Base-by-base conservation (phyloP, 2,888 invertebrate genomes). In the Julus scanicus region DNA sequence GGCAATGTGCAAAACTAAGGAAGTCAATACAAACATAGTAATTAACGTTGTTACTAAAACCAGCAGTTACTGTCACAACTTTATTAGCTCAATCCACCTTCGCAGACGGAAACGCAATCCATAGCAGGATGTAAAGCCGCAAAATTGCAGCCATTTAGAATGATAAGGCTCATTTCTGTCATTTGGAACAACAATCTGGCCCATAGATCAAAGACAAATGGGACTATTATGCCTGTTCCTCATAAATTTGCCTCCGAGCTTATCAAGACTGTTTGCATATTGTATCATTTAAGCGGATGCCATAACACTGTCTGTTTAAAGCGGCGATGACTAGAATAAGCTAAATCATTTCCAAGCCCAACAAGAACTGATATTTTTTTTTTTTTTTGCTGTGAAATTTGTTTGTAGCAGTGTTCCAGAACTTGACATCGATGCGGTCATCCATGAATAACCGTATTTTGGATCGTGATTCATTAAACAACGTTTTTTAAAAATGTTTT, bases 161-260 rank as follows among this genome's bases (percentile, higher is more conserved):
- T 29, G 71, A 71, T 71, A 71, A 71, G 71, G 29, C 71, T 29
- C 29, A 29, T 71, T 71, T 20, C 29, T 29, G 29, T 71, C 71
- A 29, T 71, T 71, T 20, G 20, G 11, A 71, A 44, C 44, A 71
- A 29, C 71, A 71, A 71, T 71, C 71, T 71, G 29, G 71, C 29
- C 20, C 29, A 71, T 71, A 29, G 71, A 71, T 71, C 71, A 29
- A 29, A 71, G 71, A 71, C 71, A 71, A 71, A 71, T 71, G 71
- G 11, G 20, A 9, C 20, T 11, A 20, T 71, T 20, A 71, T 71
- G 71, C 29, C 29, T 71, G 57, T 71, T 9, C 71, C 71, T 29
- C 20, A 29, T 29, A 20, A 71, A 71, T 71, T 29, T 20, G 71
- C 71, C 71, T 20, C 1, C 29, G 6, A 71, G 71, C 71, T 71